Percentiles rank a stretch among this genome's conserved stretches.
These are phyloP conservation scores for Microtus richardsoni DNA, from an alignment of 2,113 vertebrate species.

Conservation along the genomic window DNA sequence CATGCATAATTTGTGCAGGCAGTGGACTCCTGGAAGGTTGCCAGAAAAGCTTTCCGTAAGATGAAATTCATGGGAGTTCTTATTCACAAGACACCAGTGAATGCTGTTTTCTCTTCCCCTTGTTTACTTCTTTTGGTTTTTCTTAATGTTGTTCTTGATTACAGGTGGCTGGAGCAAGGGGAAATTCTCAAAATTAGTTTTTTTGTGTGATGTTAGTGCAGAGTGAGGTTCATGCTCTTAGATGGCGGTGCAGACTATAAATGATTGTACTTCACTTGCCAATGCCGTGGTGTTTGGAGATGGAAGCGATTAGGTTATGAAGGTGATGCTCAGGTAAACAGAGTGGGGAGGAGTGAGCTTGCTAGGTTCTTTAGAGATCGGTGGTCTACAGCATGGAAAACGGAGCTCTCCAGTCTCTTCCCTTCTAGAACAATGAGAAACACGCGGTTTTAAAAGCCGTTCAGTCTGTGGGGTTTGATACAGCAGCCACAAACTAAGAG, in stretches of 20 bases:
- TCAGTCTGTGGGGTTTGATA: background rate
- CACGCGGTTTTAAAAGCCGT: background rate
- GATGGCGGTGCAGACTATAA: background rate
- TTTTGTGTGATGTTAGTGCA: background rate
- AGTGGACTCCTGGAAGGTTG: constrained; percentile 5
- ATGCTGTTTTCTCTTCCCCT: constrained; percentile 31
- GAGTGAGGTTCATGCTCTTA: background rate
- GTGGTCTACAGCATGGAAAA: background rate
- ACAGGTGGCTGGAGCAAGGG: constrained; percentile 2
- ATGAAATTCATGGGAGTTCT: constrained; percentile 47
- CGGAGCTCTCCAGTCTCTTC: background rate
- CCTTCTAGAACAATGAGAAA: background rate
- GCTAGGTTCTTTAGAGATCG: background rate
- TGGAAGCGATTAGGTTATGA: background rate
- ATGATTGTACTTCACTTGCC: background rate
- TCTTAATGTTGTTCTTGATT: constrained; percentile 50
- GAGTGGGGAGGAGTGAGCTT: background rate
- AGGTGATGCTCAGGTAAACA: background rate
- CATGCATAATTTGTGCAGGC: constrained; percentile 41
- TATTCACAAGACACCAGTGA: constrained; percentile 12
- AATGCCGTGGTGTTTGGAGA: background rate
- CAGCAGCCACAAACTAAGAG: background rate
- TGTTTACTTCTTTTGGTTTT: constrained; percentile 28
- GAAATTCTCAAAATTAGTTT: constrained; percentile 39
- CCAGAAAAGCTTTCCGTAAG: constrained; percentile 40